These are phyloP conservation scores for Urocolius indicus DNA, from an alignment of 2,113 vertebrate genomes.

Conservation along the genomic window DNA sequence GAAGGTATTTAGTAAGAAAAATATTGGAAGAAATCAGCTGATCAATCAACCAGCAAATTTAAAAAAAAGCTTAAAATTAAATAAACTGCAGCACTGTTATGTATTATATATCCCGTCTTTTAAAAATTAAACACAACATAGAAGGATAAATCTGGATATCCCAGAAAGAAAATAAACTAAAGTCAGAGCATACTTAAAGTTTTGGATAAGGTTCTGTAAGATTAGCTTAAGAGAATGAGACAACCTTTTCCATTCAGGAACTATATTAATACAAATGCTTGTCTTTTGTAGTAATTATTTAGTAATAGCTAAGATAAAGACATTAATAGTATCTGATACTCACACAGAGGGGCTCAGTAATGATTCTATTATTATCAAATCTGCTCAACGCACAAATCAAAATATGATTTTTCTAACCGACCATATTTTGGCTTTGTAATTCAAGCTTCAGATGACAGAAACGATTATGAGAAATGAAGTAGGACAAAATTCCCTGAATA, in stretches of 20 bases:
- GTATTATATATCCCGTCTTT: conserved; percentile 60
- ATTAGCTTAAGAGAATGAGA: not conserved
- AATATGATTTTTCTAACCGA: conserved; percentile 34
- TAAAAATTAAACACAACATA: conserved; percentile 66
- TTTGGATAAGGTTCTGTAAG: conserved; percentile 23
- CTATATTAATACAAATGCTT: not conserved
- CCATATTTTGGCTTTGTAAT: not conserved
- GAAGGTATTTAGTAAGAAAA: conserved; percentile 27
- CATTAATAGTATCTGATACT: conserved; percentile 19
- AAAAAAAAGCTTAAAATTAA: conserved; percentile 65
- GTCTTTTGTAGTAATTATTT: conserved; percentile 30
- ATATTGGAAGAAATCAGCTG: conserved; percentile 18
- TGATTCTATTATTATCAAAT: conserved; percentile 37
- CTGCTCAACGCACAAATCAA: conserved; percentile 21
- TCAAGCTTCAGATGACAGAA: conserved; percentile 12
- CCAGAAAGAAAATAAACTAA: conserved; percentile 44
- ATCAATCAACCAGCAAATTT: conserved; percentile 53
- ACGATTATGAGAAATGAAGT: not conserved
- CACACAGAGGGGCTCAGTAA: not conserved
- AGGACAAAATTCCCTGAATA: not conserved
- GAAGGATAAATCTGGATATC: conserved; percentile 56
- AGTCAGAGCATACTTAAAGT: not conserved
- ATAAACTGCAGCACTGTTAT: conserved; percentile 59
- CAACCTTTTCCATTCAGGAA: conserved; percentile 1
- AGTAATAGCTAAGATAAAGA: conserved; percentile 39